Base-by-base conservation (phyloP, 92 coral and sea anemone genomes). In the Micromussa lordhowensis region DNA sequence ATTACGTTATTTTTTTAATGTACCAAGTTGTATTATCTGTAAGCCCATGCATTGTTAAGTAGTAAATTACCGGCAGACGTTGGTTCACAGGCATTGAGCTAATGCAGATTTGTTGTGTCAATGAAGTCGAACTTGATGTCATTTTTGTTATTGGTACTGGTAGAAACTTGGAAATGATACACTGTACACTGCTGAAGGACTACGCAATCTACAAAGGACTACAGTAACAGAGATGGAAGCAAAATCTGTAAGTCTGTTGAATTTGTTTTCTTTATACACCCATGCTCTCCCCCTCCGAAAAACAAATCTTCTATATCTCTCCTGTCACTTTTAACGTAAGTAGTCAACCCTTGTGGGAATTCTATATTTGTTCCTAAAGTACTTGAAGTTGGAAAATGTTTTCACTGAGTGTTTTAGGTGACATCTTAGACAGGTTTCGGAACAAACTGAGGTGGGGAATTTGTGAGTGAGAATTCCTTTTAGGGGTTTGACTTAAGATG, bases 221-320 rank as follows among this genome's bases (percentile, higher is more conserved):
- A 57, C 31, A 26, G 98, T 86, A 4, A 69, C 53, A n/a, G 93
- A 59, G 13, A 95, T 95, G 98, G 77, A 57, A 32, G 13, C 36
- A 10, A 83, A 83, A 75, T 86, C 98, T 9, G 98, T 95, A 82
- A 91, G 98, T 90, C 51, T 44, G 51, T 44, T 44, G 8, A 40
- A 40, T 40, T 40, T 40, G 48, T 40, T 40, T 40, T 40, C 48
- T 4, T 40, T 40, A 4, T 2, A 40, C 48, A 40, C 48, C 48
- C 48, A 3, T 40, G 48, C 64, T 18, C n/a, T 0, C 22, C 54
- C 57, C 61, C 61, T 15, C 24, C 64, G 4, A 17, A 21, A 59
- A 59, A 44, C 13, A 44, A 21, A 59, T 18, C 9, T 5, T 59
- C 24, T 17, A 3, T 35, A 48, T 21, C 1, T 55, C 35, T 26